Conservation (phyloP, 2,888 invertebrate species). For the Spisula subtruncata region DNA sequence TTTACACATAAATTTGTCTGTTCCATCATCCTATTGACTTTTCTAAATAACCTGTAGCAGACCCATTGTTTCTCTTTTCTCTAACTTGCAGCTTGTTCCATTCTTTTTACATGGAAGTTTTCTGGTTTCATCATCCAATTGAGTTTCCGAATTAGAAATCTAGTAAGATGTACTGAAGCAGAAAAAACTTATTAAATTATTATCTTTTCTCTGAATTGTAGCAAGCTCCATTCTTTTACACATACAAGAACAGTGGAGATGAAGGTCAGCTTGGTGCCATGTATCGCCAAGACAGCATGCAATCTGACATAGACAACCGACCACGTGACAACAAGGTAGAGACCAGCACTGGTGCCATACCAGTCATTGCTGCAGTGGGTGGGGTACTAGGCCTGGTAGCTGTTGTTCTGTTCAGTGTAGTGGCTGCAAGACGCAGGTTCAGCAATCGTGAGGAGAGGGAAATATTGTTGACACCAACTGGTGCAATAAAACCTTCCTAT, state of each 20-base stretch:
- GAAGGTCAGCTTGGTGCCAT: neutral
- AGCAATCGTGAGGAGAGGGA: conserved; percentile 31
- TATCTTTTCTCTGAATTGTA: conserved; percentile 40
- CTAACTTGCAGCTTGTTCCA: too few species aligned
- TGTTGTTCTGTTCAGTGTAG: conserved; percentile 37
- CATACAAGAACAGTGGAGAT: conserved; percentile 66
- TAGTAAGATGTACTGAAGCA: too few species aligned
- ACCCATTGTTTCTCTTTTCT: too few species aligned
- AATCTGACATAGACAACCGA: neutral
- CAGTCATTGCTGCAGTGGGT: conserved; percentile 37
- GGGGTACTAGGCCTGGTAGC: conserved; percentile 28
- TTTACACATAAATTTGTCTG: too few species aligned
- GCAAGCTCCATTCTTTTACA: conserved; percentile 71
- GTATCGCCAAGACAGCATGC: neutral
- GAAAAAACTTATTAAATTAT: too few species aligned
- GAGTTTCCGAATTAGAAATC: too few species aligned
- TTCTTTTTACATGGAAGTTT: too few species aligned
- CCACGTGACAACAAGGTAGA: neutral
- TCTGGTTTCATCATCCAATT: too few species aligned
- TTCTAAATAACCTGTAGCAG: too few species aligned
- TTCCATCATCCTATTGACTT: too few species aligned
- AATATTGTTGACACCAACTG: conserved; percentile 11
- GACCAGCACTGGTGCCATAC: neutral
- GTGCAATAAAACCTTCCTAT: neutral
- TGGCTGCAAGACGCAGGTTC: conserved; percentile 36